A percentile compares a stretch with the other conserved stretches of the same genome.
Evolutionary conservation across 2,797 vertebrate species (phyloP).

Genomic region (Pitangus sulphuratus): DNA sequence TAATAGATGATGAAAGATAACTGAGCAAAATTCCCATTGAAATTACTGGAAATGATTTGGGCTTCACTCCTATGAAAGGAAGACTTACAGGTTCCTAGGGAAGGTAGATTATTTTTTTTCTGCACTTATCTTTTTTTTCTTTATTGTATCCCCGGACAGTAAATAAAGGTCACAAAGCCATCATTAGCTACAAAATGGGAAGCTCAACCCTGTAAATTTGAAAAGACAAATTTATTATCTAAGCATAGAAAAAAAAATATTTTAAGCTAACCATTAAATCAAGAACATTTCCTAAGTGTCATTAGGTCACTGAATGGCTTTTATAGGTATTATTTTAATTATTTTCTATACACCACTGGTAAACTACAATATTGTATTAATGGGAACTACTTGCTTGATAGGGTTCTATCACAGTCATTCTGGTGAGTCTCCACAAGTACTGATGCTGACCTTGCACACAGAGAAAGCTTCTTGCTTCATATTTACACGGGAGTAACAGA

Average conservation of each 20-base stretch:
- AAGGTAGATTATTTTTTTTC: background rate
- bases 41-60: background rate
- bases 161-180: background rate
- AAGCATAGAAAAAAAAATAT: background rate
- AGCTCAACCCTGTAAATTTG: background rate
- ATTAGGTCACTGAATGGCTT: background rate
- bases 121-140: background rate
- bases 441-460: background rate
- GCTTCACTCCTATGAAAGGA: background rate
- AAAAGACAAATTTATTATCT: background rate
- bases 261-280: background rate
- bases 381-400: background rate
- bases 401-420: background rate
- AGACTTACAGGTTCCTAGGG: background rate
- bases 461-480: background rate
- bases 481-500: background rate
- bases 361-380: background rate
- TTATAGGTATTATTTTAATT: background rate
- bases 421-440: accelerated
- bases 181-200: background rate
- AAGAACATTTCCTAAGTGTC: background rate
- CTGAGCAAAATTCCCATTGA: background rate
- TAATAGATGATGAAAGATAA: background rate
- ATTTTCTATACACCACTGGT: background rate
- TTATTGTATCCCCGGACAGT: background rate